Conservation (phyloP, 1,140 invertebrate genomes). For the Tachypleus tridentatus region DNA sequence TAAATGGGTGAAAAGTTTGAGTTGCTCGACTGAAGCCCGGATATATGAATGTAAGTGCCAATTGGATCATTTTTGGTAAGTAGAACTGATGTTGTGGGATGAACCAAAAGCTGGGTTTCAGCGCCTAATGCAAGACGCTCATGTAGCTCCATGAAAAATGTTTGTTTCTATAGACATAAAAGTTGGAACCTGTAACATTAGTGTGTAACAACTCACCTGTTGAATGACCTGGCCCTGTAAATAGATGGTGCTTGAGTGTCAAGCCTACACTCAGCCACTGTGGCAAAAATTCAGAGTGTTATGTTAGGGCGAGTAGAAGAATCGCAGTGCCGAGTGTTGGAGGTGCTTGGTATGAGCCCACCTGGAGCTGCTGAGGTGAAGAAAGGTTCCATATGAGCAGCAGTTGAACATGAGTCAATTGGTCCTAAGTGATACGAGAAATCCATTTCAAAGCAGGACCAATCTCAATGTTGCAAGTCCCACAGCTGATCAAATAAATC, state of each 20-base stretch:
- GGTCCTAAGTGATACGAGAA: conserved; percentile 42
- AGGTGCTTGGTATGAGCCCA: conserved; percentile 42
- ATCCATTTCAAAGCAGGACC: neutral
- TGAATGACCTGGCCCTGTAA: conserved; percentile 80
- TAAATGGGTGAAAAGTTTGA: conserved; percentile 67
- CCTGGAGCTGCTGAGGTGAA: conserved; percentile 40
- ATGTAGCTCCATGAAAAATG: conserved; percentile 69
- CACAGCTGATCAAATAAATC: conserved; percentile 32
- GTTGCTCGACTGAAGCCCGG: conserved; percentile 43
- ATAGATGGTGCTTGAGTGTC: conserved; percentile 73
- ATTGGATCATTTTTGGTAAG: conserved; percentile 84
- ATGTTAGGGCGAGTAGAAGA: conserved; percentile 56
- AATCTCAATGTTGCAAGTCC: neutral
- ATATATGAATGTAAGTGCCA: conserved; percentile 45
- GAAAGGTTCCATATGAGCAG: conserved; percentile 79
- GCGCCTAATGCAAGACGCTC: conserved; percentile 39
- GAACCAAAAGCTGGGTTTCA: conserved; percentile 53
- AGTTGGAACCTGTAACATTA: conserved; percentile 75
- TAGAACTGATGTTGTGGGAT: conserved; percentile 82
- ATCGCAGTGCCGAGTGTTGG: conserved; percentile 56
- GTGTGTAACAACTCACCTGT: conserved; percentile 82
- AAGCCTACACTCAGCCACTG: conserved; percentile 51
- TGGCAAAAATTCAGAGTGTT: conserved; percentile 28
- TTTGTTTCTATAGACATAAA: conserved; percentile 74
- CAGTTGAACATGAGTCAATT: conserved; percentile 74